Conservation (phyloP, 92 coral and sea anemone genomes). For the Palythoa caribaeorum region DNA sequence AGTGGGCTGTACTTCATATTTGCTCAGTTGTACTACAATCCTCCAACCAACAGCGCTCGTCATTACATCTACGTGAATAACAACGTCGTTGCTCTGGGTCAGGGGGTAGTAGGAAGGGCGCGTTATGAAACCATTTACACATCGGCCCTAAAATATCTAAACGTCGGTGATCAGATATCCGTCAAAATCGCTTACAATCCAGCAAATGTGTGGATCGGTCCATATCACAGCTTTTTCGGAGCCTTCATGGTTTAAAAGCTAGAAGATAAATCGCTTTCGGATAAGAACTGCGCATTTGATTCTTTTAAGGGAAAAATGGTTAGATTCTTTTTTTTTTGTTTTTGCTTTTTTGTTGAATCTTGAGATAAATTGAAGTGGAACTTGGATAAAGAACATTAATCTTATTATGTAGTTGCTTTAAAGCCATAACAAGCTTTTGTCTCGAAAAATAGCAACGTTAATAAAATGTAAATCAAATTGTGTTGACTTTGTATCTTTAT, state of each 20-base stretch:
- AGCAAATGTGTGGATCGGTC: slow-evolving; percentile 6
- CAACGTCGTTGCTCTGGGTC: background rate
- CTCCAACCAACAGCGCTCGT: background rate
- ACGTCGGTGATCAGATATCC: slow-evolving; percentile 8
- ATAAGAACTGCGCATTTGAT: no score
- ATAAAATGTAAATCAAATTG: no score
- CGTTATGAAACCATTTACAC: slow-evolving; percentile 12
- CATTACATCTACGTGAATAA: background rate
- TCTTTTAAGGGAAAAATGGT: no score
- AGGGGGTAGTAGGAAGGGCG: background rate
- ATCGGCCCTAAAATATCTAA: slow-evolving; percentile 3
- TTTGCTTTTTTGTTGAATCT: no score
- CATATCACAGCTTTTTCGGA: slow-evolving; percentile 13
- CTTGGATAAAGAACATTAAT: no score
- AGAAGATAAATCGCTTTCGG: no score
- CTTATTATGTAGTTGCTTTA: no score
- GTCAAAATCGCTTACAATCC: background rate
- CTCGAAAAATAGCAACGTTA: no score
- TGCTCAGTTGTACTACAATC: slow-evolving; percentile 18
- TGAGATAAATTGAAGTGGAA: no score
- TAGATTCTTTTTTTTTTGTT: no score
- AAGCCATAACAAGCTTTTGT: no score
- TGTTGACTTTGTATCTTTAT: no score
- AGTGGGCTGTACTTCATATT: slow-evolving; percentile 29
- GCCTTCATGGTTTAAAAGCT: slow-evolving; percentile 8